Base-by-base conservation (phyloP, 2,888 invertebrate genomes). In the Charanyca ferruginea region DNA sequence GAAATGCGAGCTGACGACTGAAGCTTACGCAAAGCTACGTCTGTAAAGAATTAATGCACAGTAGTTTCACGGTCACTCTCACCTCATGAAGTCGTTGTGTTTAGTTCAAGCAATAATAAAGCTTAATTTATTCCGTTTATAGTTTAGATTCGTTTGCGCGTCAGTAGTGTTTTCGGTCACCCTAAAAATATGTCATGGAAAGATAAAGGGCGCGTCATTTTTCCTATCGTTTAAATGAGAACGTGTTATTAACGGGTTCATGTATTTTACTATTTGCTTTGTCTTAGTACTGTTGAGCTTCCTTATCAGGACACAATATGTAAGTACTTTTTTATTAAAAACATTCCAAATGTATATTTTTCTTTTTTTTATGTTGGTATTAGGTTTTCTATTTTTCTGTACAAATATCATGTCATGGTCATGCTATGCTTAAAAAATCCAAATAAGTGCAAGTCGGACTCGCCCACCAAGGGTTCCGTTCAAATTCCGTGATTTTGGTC, bases 51-150 rank as follows among this genome's bases (percentile, higher is more conserved):
- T n/a, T 28, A 42, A 16, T 49, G 41, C 69, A 52, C 62, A 41
- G 32, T 48, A 69, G 54, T 69, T 55, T 61, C 61, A 45, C 61
- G 38, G 49, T n/a, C 66, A 41, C 28, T 44, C 32, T 51, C 41
- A n/a, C 32, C 11, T 8, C 38, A 35, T 11, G 25, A 38, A 38
- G 48, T 48, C 28, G 47, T 51, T 22, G 9, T 3, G 5, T 49
- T 41, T 3, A 4, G 11, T 52, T 32, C 13, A 47, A 59, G 23
- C 32, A 20, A 49, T 20, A 48, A n/a, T 38, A n/a, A 22, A 38
- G 1, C 69, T 47, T 52, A 25, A 20, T 18, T 0, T 8, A 9
- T 48, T 41, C 22, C 9, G 20, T 8, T 13, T 44, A 49, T 16
- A 49, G 42, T 57, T 57, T n/a, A 42, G 6, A 48, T 67, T 51